A percentile compares a stretch with the other conserved stretches of the same genome.
These are phyloP conservation scores for Ypsolopha sequella DNA, from an alignment of 2,888 invertebrate genomes.

Conservation along the genomic window DNA sequence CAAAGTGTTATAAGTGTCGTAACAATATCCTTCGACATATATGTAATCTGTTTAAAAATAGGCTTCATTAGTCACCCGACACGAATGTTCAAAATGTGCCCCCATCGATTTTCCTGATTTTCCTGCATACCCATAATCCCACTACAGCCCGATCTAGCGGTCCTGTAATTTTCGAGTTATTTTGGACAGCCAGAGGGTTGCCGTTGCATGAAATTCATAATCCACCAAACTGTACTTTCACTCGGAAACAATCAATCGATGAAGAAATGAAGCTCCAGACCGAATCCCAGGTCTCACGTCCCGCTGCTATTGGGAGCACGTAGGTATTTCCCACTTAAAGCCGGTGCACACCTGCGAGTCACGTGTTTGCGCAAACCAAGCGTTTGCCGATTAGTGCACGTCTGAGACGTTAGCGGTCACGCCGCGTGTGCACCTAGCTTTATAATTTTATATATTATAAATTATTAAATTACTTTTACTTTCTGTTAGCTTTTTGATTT, in stretches of 20 bases:
- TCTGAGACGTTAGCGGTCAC: conserved; percentile 21
- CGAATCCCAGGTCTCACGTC: background rate
- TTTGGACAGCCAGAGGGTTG: no score
- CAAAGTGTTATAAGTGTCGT: background rate
- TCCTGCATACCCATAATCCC: no score
- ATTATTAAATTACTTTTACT: background rate
- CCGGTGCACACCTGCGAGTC: conserved; percentile 10
- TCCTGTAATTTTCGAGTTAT: no score
- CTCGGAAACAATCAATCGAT: no score
- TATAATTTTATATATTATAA: background rate
- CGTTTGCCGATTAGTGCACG: conserved; percentile 35
- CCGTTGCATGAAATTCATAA: no score
- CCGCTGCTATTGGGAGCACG: conserved; percentile 3
- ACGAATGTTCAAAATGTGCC: no score
- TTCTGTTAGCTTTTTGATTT: background rate
- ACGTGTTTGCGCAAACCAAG: conserved; percentile 23
- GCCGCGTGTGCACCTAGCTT: background rate
- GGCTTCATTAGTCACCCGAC: no score
- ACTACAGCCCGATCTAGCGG: no score
- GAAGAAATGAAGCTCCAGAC: no score
- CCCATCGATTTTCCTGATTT: no score
- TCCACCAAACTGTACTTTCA: no score
- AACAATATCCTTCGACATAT: conserved; percentile 49
- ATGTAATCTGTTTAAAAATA: no score
- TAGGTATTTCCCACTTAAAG: conserved; percentile 4